Evolutionary conservation across 2,888 invertebrate species (phyloP).

Genomic region (Agrochola circellaris): DNA sequence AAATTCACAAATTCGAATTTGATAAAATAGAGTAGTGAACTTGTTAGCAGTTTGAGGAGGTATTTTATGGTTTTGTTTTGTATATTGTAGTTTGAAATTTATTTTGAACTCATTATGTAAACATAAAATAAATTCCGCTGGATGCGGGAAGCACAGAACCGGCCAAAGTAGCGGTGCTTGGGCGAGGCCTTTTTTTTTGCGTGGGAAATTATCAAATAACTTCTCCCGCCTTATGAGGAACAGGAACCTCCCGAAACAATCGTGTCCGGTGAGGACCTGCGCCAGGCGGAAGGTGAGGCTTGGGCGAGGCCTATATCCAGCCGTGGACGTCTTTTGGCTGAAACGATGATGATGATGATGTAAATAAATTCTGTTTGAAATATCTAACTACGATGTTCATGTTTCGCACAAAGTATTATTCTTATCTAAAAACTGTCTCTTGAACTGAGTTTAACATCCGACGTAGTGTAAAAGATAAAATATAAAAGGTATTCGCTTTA

Average conservation of each 20-base stretch:
- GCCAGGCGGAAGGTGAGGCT: too few species aligned
- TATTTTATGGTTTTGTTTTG: constrained; percentile 37
- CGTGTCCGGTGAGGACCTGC: too few species aligned
- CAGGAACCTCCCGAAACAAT: too few species aligned
- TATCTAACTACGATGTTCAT: neutral
- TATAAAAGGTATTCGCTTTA: constrained; percentile 74
- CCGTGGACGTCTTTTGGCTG: too few species aligned
- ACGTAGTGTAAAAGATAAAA: constrained; percentile 73
- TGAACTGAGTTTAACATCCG: constrained; percentile 71
- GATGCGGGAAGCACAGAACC: too few species aligned
- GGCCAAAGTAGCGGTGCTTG: too few species aligned
- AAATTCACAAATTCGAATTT: constrained; percentile 63
- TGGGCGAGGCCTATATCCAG: too few species aligned
- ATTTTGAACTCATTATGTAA: neutral
- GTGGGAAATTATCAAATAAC: too few species aligned
- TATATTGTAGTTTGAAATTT: constrained; percentile 10
- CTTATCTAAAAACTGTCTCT: constrained; percentile 47
- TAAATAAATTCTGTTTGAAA: neutral
- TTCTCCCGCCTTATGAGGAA: too few species aligned
- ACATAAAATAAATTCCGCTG: too few species aligned
- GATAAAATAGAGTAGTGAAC: constrained; percentile 50
- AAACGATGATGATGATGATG: too few species aligned
- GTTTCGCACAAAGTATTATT: constrained; percentile 15
- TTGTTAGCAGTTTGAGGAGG: constrained; percentile 36
- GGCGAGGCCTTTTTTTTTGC: too few species aligned